A percentile compares a stretch with the other conserved stretches of the same genome.
phyloP scores from a whole-genome alignment of 2,797 vertebrate genomes.

The Alosa sapidissima region DNA sequence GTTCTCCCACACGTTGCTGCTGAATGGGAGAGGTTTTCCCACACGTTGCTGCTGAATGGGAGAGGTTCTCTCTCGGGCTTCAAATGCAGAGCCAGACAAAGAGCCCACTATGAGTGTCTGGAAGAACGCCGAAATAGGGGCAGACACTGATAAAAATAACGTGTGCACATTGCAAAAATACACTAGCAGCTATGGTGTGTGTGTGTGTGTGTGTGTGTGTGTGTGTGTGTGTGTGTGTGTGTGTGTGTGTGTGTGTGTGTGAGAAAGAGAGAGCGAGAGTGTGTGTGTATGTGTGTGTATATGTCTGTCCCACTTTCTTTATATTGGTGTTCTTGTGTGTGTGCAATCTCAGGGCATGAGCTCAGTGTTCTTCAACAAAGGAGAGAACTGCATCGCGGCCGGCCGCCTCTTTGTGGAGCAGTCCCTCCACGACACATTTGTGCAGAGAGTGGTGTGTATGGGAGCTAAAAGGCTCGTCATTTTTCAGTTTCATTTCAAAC shows the following conservation, averaged over 20 bases:
- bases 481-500: not conserved
- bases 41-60: not conserved
- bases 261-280: not conserved
- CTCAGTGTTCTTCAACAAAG: constrained; percentile 90
- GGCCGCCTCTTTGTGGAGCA: constrained; percentile 86
- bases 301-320: not conserved
- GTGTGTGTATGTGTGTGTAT: not conserved
- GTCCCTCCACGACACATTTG: constrained; percentile 79
- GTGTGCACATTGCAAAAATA: not conserved
- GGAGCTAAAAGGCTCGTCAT: not conserved
- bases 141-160: not conserved
- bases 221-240: not conserved
- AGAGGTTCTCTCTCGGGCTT: not conserved
- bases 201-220: not conserved
- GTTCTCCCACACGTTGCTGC: too few relatives aligned
- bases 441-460: constrained; percentile 80
- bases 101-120: not conserved
- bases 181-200: not conserved
- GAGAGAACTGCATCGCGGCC: constrained; percentile 90
- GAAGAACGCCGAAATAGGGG: not conserved
- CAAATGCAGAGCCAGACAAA: not conserved
- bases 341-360: constrained; percentile 80
- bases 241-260: not conserved
- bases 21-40: not conserved
- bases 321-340: not conserved